Conservation (phyloP, 2,113 vertebrate species). For the Oncorhynchus mykiss region DNA sequence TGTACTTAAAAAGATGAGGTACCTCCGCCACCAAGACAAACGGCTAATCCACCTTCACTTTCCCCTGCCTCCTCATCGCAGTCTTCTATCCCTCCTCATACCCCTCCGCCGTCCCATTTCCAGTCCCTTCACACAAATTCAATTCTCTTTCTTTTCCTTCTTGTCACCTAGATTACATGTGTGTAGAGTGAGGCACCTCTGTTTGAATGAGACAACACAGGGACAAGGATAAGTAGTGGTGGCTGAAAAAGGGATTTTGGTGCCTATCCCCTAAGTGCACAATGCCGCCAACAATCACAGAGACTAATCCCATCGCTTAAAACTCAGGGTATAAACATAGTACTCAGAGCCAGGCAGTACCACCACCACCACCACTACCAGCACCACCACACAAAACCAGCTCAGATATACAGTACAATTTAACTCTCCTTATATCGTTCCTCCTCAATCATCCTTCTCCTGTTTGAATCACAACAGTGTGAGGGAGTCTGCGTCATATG, state of each 20-base stretch:
- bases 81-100: conserved; percentile 30
- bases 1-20: conserved; percentile 24
- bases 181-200: conserved; percentile 64
- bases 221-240: conserved; percentile 71
- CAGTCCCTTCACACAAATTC: conserved; percentile 57
- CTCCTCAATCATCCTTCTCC: conserved; percentile 31
- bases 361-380: not conserved
- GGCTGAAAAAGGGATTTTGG: conserved; percentile 76
- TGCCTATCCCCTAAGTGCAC: conserved; percentile 71
- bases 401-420: not conserved
- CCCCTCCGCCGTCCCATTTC: conserved; percentile 53
- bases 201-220: conserved; percentile 71
- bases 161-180: conserved; percentile 76
- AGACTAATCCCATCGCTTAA: conserved; percentile 75
- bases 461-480: conserved; percentile 50
- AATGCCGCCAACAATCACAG: conserved; percentile 73
- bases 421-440: conserved; percentile 8
- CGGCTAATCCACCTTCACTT: conserved; percentile 11
- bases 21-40: conserved; percentile 14
- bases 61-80: conserved; percentile 26
- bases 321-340: conserved; percentile 65
- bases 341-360: conserved; percentile 40
- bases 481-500: conserved; percentile 62
- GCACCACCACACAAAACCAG: not conserved
- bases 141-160: conserved; percentile 62